These are phyloP conservation scores for Muraenolepis orangiensis DNA, from an alignment of 2,797 vertebrate species.

Conservation along the genomic window DNA sequence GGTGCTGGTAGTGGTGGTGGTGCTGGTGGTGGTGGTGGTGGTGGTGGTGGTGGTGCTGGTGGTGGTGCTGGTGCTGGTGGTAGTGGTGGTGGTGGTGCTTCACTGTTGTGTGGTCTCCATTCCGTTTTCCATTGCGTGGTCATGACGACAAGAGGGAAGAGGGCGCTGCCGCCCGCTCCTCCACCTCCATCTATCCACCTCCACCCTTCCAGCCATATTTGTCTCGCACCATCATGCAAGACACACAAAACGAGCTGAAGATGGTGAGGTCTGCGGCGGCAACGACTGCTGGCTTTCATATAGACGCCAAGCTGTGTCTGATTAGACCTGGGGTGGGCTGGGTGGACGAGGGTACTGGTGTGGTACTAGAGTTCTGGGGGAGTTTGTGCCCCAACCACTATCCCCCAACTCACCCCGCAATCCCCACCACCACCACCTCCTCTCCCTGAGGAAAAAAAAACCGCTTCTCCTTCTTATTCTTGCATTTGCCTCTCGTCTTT, in stretches of 20 bases:
- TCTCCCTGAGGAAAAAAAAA: too few species aligned
- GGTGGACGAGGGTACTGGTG: background rate
- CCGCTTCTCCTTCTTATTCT: constrained; percentile 16
- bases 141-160: constrained; percentile 55
- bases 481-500: constrained; percentile 41
- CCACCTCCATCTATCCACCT: constrained; percentile 27
- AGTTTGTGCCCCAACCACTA: constrained; percentile 32
- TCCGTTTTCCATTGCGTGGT: constrained; percentile 70
- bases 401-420: too few species aligned
- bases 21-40: too few species aligned
- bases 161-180: constrained; percentile 39
- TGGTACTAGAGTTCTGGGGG: constrained; percentile 44
- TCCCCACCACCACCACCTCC: too few species aligned
- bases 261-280: constrained; percentile 70
- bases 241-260: constrained; percentile 59
- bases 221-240: constrained; percentile 65
- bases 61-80: too few species aligned
- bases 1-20: too few species aligned
- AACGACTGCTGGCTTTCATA: constrained; percentile 72
- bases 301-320: constrained; percentile 72
- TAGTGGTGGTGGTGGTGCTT: constrained; percentile 53
- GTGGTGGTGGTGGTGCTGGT: too few species aligned
- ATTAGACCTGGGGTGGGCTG: constrained; percentile 69
- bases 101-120: constrained; percentile 67
- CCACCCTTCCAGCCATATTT: too few species aligned